A percentile compares a stretch with the other conserved stretches of the same genome.
Conservation (phyloP, 2,797 vertebrate species). For the Leucoraja ocellata region DNA sequence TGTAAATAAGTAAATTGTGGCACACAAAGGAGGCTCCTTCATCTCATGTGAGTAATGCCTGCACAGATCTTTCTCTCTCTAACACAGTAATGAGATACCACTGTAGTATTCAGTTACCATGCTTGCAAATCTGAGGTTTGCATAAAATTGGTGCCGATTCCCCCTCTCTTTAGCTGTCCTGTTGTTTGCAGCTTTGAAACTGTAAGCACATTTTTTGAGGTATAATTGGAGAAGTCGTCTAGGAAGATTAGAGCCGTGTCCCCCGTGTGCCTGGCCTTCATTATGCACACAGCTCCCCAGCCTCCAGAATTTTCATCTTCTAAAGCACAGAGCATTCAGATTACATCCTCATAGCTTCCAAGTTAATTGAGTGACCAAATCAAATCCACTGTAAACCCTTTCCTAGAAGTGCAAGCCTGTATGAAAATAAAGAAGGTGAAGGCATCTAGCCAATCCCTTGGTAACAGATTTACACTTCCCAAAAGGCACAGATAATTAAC, state of each 20-base stretch:
- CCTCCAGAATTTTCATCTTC: neutral
- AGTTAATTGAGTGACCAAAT: neutral
- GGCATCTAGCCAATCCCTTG: neutral
- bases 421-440: neutral
- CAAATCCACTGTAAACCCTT: neutral
- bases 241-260: neutral
- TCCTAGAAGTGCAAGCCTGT: neutral
- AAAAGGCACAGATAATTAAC: neutral
- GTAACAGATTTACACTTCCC: neutral
- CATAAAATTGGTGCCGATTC: neutral
- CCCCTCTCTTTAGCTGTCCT: neutral
- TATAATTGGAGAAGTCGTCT: constrained; percentile 19
- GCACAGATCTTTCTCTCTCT: neutral
- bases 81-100: constrained; percentile 9
- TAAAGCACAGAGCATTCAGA: neutral
- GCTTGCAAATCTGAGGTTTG: neutral
- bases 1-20: constrained; percentile 21
- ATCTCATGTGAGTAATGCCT: neutral
- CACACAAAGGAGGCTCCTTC: constrained; percentile 9
- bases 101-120: neutral
- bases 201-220: neutral
- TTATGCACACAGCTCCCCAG: neutral
- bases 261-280: neutral
- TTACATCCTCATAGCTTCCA: neutral
- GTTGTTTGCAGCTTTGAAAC: constrained; percentile 16